Evolutionary conservation across 2,113 vertebrate genomes (phyloP), one percentile per base, ranked within the genome.

Genomic region (Cinclus cinclus): DNA sequence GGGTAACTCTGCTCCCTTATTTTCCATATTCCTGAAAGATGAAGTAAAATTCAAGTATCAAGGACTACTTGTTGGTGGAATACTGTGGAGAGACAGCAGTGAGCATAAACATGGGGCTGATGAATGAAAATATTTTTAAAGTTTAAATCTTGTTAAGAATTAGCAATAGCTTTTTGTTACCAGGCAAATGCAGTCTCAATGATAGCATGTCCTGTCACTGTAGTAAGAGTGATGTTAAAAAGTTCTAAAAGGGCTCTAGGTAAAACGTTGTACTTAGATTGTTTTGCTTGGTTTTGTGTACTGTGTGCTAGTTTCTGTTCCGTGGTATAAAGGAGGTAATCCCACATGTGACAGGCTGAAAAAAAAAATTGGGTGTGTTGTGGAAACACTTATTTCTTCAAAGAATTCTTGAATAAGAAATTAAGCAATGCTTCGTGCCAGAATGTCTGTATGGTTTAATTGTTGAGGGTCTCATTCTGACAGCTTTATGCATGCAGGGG

Each of bases 391-490:
- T 81, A 53, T 0, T 62, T 90, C 47, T 93, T 90, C 63, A 93
- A 89, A 87, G 74, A 86, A 82, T 46, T 63, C 4, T 60, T 92
- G 62, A 83, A 44, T 18, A 69, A 80, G 77, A 93, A 90, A 76
- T 69, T 52, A 87, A 60, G 83, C 15, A 73, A 70, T 62, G 52
- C 42, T 87, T 87, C 0, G 0, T 76, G 81, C 76, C 67, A 64
- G 90, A 78, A 56, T 69, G 70, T 64, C 71, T 59, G 55, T 88
- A 65, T 35, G 27, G 56, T 90, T 85, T 94, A 83, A 83, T 87
- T 92, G 76, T 53, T 84, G 87, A 84, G 35, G 63, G 46, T 85
- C 55, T 87, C 39, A 28, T 83, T 95, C 84, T 81, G 86, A 90
- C 80, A 64, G 67, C 50, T 71, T 90, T 85, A 65, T 71, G 75